A percentile compares a stretch with the other conserved stretches of the same genome.
Conservation (phyloP, 2,888 invertebrate genomes). For the Drepana falcataria region DNA sequence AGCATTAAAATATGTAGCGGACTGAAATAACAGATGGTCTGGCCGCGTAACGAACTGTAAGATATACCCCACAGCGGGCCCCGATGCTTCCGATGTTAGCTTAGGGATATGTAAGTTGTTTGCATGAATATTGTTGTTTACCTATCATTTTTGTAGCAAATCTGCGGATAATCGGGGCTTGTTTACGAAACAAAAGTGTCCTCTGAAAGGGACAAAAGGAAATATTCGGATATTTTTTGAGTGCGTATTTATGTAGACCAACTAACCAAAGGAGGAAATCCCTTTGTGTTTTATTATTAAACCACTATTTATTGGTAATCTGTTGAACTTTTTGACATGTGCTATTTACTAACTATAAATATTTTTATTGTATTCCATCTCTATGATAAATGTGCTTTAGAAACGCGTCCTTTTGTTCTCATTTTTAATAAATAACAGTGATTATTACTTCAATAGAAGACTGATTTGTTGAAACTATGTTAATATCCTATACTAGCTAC, state of each 20-base stretch:
- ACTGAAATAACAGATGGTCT: constrained; percentile 73
- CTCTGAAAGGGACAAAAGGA: constrained; percentile 44
- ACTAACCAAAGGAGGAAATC: neutral
- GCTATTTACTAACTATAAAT: neutral
- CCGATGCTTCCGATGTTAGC: constrained; percentile 57
- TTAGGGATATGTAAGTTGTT: constrained; percentile 67
- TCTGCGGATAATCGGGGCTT: constrained; percentile 65
- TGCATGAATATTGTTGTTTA: constrained; percentile 73
- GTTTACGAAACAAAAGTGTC: constrained; percentile 54
- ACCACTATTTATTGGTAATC: constrained; percentile 1
- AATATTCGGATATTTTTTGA: constrained; percentile 26
- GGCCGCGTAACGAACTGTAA: constrained; percentile 62
- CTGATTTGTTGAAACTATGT: too few relatives aligned
- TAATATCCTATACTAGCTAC: too few relatives aligned
- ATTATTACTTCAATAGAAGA: too few relatives aligned
- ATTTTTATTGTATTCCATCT: neutral
- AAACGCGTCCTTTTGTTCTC: too few relatives aligned
- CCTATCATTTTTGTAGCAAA: constrained; percentile 68
- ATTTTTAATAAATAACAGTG: too few relatives aligned
- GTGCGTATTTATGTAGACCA: constrained; percentile 21
- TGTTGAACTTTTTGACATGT: neutral
- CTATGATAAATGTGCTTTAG: too few relatives aligned
- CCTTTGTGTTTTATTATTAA: constrained; percentile 1
- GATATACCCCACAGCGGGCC: constrained; percentile 54
- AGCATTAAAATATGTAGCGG: constrained; percentile 72